A percentile compares a stretch with the other conserved stretches of the same genome.
Evolutionary conservation across 1,140 invertebrate species (phyloP).

Genomic region (Drosophila sp.): DNA sequence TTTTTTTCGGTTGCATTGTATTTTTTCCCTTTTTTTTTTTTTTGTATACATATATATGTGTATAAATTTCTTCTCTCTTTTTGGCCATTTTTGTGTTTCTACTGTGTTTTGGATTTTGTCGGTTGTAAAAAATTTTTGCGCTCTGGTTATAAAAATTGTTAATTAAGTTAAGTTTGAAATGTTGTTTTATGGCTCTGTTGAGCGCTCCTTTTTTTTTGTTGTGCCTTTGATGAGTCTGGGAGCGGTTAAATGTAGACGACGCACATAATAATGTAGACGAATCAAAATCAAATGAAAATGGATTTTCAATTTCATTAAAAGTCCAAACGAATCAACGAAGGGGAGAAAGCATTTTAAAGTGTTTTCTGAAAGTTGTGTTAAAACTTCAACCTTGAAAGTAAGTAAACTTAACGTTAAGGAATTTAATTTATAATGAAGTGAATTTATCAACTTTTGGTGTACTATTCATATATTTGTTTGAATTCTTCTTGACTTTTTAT

Average conservation of each 20-base stretch:
- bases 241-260: constrained; percentile 21
- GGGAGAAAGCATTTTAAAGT: neutral
- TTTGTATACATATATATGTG: constrained; percentile 5
- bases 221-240: constrained; percentile 30
- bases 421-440: too few relatives aligned
- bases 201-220: constrained; percentile 9
- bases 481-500: too few relatives aligned
- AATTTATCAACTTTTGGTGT: too few relatives aligned
- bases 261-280: constrained; percentile 31
- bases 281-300: constrained; percentile 29
- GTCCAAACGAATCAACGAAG: neutral
- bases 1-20: constrained; percentile 20
- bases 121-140: constrained; percentile 44
- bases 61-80: constrained; percentile 17
- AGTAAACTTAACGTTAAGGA: too few relatives aligned
- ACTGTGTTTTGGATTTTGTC: constrained; percentile 41
- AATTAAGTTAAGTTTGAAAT: constrained; percentile 71
- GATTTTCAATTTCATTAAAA: constrained; percentile 29
- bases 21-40: constrained; percentile 20
- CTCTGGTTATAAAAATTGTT: constrained; percentile 65
- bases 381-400: neutral
- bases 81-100: constrained; percentile 32
- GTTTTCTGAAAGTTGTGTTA: neutral
- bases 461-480: too few relatives aligned
- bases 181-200: constrained; percentile 60